Evolutionary conservation across 2,113 vertebrate species (phyloP).

Genomic region (Amphilophus citrinellus): DNA sequence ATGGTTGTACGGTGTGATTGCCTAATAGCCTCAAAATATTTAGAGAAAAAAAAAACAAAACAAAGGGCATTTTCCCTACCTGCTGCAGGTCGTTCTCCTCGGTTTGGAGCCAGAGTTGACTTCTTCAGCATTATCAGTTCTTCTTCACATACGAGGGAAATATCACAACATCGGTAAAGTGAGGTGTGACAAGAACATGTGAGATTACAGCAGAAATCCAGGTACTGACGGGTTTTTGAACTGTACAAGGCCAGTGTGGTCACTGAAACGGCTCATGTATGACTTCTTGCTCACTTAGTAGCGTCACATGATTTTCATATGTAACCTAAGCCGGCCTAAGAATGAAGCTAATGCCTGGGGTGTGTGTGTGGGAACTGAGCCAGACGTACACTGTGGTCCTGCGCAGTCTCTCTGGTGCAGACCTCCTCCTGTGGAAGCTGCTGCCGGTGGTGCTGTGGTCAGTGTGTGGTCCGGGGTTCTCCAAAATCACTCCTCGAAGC

Average conservation of each 20-base stretch:
- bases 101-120: constrained; percentile 4
- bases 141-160: not conserved
- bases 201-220: not conserved
- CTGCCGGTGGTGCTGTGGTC: not conserved
- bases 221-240: not conserved
- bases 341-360: constrained; percentile 52
- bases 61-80: constrained; percentile 30
- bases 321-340: constrained; percentile 41
- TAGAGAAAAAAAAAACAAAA: not conserved
- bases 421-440: constrained; percentile 59
- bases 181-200: not conserved
- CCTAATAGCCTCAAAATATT: not conserved
- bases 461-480: constrained; percentile 62
- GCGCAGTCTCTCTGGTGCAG: constrained; percentile 55
- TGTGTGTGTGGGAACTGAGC: constrained; percentile 48
- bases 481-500: constrained; percentile 70
- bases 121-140: not conserved
- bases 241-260: not conserved
- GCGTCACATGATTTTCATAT: constrained; percentile 58
- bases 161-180: not conserved
- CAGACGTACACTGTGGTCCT: constrained; percentile 56
- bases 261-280: not conserved
- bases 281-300: constrained; percentile 36
- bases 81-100: constrained; percentile 47
- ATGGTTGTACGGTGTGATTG: not conserved